Evolutionary conservation across 2,113 vertebrate species (phyloP).

Genomic region (Ahaetulla prasina): DNA sequence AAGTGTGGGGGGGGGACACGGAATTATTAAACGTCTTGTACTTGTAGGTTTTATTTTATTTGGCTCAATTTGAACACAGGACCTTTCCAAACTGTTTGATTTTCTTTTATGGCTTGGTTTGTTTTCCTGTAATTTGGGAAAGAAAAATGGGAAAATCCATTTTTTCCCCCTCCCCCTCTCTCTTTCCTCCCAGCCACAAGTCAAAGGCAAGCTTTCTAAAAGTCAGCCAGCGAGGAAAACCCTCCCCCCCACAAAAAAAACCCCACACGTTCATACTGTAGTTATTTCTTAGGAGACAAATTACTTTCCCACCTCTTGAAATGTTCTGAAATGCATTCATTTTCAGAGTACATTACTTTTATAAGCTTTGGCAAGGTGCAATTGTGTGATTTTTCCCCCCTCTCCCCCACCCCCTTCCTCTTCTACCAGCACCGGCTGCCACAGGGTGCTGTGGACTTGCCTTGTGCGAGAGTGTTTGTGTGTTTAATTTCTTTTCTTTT

Average conservation of each 20-base stretch:
- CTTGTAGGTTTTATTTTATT: neutral
- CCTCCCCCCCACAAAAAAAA: too few species aligned
- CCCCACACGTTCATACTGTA: conserved; percentile 15
- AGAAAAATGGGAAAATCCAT: neutral
- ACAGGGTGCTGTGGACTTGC: conserved; percentile 19
- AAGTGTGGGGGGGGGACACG: neutral
- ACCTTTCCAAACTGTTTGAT: neutral
- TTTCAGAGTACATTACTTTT: conserved; percentile 68
- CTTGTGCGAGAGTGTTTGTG: neutral
- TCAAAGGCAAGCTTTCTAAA: conserved; percentile 41
- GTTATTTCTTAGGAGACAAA: conserved; percentile 67
- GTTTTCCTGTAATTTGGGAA: neutral
- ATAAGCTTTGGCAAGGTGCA: conserved; percentile 60
- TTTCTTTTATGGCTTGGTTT: neutral
- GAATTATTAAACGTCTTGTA: neutral
- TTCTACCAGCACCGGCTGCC: conserved; percentile 42
- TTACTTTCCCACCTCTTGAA: conserved; percentile 53
- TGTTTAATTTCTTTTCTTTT: neutral
- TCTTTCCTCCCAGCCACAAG: conserved; percentile 27
- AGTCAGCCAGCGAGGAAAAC: neutral
- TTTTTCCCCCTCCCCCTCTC: conserved; percentile 19
- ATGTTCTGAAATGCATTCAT: conserved; percentile 66
- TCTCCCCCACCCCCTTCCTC: accelerated
- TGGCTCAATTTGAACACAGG: neutral
- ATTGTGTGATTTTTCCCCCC: conserved; percentile 60